Base-by-base conservation (phyloP, 2,888 invertebrate species). In the Didymodactylos carnosus region DNA sequence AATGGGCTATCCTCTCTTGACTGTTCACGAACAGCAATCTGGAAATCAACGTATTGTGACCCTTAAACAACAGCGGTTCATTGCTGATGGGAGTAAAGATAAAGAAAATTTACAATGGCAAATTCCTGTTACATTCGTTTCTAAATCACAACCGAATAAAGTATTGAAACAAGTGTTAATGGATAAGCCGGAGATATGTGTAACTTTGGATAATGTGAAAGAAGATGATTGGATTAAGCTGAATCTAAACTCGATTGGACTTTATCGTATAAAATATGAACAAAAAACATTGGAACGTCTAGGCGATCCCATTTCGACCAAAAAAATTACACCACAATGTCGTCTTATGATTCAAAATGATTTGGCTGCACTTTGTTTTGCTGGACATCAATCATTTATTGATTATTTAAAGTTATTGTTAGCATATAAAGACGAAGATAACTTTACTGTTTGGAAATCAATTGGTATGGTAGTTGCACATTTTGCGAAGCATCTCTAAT, bases 341-440 rank as follows among this genome's bases (percentile, higher is more conserved):
- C 87, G 94, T 46, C 87, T 94, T 75, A 91, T 92, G 1, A 85
- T 95, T 14, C 87, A 93, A 76, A 92, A 92, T 82, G 95, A 95
- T 84, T 87, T 94, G 78, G 94, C 92, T 82, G 93, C 94, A 43
- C 86, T 94, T 85, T 81, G 80, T 23, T 90, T 85, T 72, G 90
- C 93, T 6, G 94, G 94, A 0, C 88, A 89, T 77, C 87, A 89
- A 6, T 88, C 89, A 75, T 91, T 92, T 16, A 89, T 89, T 0
- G 84, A 91, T 81, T 89, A 90, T 1, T 84, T 95, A 72, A 88
- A 89, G 80, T 86, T 94, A n/a, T 88, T 92, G 80, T 88, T 89
- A 79, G 91, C 92, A 0, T 93, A 89, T 81, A 87, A 88, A 77
- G 88, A 90, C 78, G 94, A 95, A 83, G 88, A 88, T 46, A 91